Conservation (phyloP, 2,113 vertebrate genomes). For the Erpornis zantholeuca region DNA sequence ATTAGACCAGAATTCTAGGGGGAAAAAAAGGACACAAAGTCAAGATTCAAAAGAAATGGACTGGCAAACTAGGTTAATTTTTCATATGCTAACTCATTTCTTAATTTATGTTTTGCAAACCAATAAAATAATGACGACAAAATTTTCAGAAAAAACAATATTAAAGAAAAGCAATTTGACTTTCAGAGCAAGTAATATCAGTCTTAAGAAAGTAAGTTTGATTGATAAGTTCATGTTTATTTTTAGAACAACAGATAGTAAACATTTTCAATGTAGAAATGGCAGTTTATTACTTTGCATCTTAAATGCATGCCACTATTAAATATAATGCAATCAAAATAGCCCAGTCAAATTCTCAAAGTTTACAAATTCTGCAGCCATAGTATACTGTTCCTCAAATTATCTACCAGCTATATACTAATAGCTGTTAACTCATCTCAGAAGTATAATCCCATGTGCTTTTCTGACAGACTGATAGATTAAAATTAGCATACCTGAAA, state of each 20-base stretch:
- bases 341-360: background rate
- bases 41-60: background rate
- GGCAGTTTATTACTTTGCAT: background rate
- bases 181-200: background rate
- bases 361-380: background rate
- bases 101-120: background rate
- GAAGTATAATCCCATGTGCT: background rate
- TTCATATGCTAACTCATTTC: background rate
- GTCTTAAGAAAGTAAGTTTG: background rate
- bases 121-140: background rate
- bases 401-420: background rate
- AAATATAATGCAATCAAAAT: background rate
- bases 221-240: background rate
- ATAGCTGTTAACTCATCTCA: background rate
- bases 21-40: background rate
- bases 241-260: background rate
- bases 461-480: background rate
- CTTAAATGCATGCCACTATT: background rate
- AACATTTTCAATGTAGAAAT: background rate
- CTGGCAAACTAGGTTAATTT: background rate
- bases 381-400: background rate
- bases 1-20: background rate
- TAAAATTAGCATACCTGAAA: background rate
- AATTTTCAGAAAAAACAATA: background rate
- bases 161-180: background rate